A percentile compares a stretch with the other conserved stretches of the same genome.
Evolutionary conservation across 2,888 invertebrate species (phyloP).

Genomic region (Palloptera scutellata): DNA sequence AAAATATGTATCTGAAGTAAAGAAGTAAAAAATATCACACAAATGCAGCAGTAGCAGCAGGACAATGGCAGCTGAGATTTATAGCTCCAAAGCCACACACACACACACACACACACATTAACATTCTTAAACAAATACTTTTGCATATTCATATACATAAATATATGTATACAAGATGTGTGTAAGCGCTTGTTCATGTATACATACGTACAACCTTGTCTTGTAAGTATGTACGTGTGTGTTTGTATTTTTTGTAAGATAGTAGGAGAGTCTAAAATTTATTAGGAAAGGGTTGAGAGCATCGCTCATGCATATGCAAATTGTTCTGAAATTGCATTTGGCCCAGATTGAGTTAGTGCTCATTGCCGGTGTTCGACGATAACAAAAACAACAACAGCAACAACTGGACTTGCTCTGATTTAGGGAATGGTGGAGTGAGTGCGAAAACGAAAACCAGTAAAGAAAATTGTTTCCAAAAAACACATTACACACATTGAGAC

Average conservation of each 20-base stretch:
- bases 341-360: conserved; percentile 25
- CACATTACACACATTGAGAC: too few species aligned
- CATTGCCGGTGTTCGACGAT: neutral
- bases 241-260: conserved; percentile 20
- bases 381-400: neutral
- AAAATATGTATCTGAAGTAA: neutral
- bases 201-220: conserved; percentile 24
- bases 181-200: conserved; percentile 26
- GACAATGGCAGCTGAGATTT: conserved; percentile 13
- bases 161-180: too few species aligned
- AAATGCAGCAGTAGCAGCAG: conserved; percentile 1
- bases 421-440: neutral
- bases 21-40: conserved; percentile 5
- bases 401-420: neutral
- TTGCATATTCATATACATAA: conserved; percentile 27
- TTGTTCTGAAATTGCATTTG: conserved; percentile 22
- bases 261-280: conserved; percentile 40
- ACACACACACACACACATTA: conserved; percentile 6
- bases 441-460: neutral
- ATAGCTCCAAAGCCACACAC: conserved; percentile 4
- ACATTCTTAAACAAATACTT: conserved; percentile 3
- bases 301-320: conserved; percentile 33
- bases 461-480: too few species aligned
- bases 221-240: conserved; percentile 36
- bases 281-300: conserved; percentile 45